phyloP scores from a whole-genome alignment of 2,888 invertebrate genomes.

The Listrodromus nycthemerus region DNA sequence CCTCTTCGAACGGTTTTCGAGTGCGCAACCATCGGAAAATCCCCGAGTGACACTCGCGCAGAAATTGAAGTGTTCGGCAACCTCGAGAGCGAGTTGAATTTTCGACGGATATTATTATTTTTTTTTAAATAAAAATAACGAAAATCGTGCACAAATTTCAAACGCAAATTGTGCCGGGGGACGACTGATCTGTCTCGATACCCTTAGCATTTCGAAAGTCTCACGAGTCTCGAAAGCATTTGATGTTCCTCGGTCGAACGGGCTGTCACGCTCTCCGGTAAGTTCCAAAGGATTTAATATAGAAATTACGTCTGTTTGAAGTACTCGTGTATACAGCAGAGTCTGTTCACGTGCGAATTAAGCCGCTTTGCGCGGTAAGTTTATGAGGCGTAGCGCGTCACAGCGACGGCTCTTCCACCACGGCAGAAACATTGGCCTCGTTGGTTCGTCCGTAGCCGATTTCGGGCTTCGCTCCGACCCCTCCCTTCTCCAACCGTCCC shows the following conservation, averaged over 20 bases:
- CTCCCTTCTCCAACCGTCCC: neutral
- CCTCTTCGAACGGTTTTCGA: conserved; percentile 13
- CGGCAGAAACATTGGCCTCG: neutral
- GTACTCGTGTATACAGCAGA: conserved; percentile 40
- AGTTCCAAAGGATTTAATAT: conserved; percentile 39
- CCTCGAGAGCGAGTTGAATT: neutral
- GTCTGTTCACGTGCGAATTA: conserved; percentile 49
- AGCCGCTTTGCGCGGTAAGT: conserved; percentile 39
- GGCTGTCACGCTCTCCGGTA: neutral
- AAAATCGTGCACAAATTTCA: neutral
- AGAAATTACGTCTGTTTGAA: conserved; percentile 50
- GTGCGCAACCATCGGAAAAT: neutral
- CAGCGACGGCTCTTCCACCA: conserved; percentile 14
- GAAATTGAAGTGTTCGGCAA: neutral
- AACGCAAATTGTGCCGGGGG: neutral
- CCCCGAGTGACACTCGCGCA: neutral
- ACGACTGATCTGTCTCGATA: neutral
- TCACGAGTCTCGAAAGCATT: neutral
- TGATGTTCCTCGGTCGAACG: neutral
- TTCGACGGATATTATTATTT: neutral
- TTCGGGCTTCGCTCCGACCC: neutral
- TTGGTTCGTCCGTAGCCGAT: neutral
- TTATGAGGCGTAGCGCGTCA: conserved; percentile 51
- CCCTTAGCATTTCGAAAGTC: neutral
- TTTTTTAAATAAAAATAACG: neutral